phyloP scores from a whole-genome alignment of 1,140 invertebrate genomes.

The Dolichoris vasculosae region DNA sequence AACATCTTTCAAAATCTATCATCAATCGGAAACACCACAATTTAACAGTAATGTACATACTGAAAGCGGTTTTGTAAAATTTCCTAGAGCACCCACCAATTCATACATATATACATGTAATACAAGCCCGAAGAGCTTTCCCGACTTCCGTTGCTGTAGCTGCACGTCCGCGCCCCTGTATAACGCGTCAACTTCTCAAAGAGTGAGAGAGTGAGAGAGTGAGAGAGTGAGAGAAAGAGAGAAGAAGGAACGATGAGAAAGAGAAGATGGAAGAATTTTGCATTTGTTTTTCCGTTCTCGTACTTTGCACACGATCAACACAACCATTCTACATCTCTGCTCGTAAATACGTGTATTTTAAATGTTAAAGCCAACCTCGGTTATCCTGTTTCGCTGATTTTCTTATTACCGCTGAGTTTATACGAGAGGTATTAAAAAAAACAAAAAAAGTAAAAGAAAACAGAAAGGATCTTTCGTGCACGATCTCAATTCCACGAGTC shows the following conservation, averaged over 20 bases:
- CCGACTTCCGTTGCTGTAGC: background rate
- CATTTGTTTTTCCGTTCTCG: background rate
- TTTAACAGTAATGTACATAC: background rate
- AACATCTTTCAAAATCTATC: background rate
- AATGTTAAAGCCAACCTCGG: background rate
- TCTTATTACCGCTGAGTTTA: background rate
- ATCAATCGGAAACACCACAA: background rate
- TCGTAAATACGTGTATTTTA: background rate
- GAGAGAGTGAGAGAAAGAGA: background rate
- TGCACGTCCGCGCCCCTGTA: slow-evolving; percentile 29
- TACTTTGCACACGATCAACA: background rate
- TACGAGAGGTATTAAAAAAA: background rate
- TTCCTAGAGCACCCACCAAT: slow-evolving; percentile 1
- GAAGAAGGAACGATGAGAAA: background rate
- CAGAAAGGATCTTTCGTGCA: background rate
- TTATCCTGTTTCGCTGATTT: background rate
- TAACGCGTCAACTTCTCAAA: slow-evolving; percentile 18
- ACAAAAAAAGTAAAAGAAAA: background rate
- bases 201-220: slow-evolving; percentile 3
- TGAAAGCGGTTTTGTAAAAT: slow-evolving; percentile 22
- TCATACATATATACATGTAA: slow-evolving; percentile 44
- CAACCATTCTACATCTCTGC: background rate
- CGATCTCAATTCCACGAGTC: background rate
- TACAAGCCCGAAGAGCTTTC: slow-evolving; percentile 24
- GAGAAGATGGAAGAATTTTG: background rate